Percentiles rank a stretch among this genome's conserved stretches.
phyloP scores from a whole-genome alignment of 2,797 vertebrate genomes.

The Myoxocephalus aenaeus region DNA sequence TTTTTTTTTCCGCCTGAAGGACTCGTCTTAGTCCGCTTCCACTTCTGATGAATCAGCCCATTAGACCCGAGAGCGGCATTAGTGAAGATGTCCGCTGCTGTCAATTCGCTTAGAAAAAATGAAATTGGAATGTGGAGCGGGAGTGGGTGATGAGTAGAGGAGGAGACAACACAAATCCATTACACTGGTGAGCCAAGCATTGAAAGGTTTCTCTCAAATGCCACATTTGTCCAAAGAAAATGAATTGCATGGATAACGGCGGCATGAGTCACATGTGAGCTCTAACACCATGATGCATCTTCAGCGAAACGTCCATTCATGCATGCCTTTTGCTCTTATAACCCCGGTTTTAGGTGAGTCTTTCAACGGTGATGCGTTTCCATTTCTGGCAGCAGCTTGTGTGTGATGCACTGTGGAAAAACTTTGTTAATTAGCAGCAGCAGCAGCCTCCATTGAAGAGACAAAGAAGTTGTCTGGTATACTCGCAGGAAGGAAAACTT shows the following conservation, averaged over 20 bases:
- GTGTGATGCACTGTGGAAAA: slow-evolving; percentile 8
- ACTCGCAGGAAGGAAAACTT: slow-evolving; percentile 45
- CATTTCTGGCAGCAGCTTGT: slow-evolving; percentile 9
- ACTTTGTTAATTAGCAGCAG: slow-evolving; percentile 35
- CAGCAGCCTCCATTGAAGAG: slow-evolving; percentile 27
- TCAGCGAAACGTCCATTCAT: background rate
- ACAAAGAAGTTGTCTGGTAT: slow-evolving; percentile 24
- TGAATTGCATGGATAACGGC: background rate
- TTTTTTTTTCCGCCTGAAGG: background rate
- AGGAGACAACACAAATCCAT: slow-evolving; percentile 22
- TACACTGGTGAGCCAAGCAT: background rate
- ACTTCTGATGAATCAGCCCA: slow-evolving; percentile 62
- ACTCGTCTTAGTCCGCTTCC: slow-evolving; percentile 5
- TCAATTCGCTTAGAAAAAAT: slow-evolving; percentile 44
- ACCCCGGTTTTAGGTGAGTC: background rate
- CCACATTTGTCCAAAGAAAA: background rate
- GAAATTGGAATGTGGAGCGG: slow-evolving; percentile 22
- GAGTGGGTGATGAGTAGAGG: slow-evolving; percentile 17
- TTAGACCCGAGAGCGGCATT: slow-evolving; percentile 43
- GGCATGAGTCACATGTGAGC: background rate
- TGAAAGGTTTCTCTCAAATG: slow-evolving; percentile 15
- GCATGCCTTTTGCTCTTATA: background rate
- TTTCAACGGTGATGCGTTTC: background rate
- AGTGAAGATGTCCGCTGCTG: slow-evolving; percentile 55
- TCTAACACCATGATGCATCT: background rate